Base-by-base conservation (phyloP, 2,113 vertebrate species). In the Nesoenas mayeri region DNA sequence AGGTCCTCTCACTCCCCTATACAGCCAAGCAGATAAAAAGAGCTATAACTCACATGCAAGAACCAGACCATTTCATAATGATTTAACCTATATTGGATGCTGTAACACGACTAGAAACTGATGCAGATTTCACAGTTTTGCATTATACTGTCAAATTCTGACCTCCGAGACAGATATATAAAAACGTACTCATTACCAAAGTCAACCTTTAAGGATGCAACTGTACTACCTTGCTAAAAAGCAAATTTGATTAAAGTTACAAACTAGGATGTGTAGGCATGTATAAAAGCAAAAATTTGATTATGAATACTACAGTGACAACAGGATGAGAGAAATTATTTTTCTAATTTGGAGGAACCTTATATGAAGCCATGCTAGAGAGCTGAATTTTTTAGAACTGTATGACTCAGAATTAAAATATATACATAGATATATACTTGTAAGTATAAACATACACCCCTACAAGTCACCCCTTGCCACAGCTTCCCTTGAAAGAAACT, bases 81-180 rank as follows among this genome's bases (percentile, higher is more conserved):
- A 22, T 15, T 8, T 19, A 69, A 36, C 25, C 29, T 13, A 0
- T 11, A 21, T 3, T 5, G 25, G n/a, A 34, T 4, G 4, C 18
- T 40, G 15, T 6, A 32, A 40, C 32, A 21, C 0, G 3, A 91
- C 6, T 57, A 71, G 47, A 25, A 74, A 4, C 25, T 44, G 56
- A 32, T 5, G 22, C 6, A 51, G 13, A 24, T 34, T 38, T 64
- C 26, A 9, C 5, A 15, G 15, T 8, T 83, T 57, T 32, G 15
- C 44, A 14, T 6, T 5, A 1, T 32, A 19, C 17, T 58, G 15
- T 51, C 32, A 48, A 8, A 79, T 73, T 77, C 64, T 24, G 19
- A 31, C 36, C 19, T 51, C 64, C 31, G 51, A 57, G 36, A 26
- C 3, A 47, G 14, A 69, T 1, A 8, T 3, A 6, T 2, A 56